A percentile compares a stretch with the other conserved stretches of the same genome.
These are phyloP conservation scores for Etia nguti DNA, from an alignment of 2,113 vertebrate genomes.

Conservation along the genomic window DNA sequence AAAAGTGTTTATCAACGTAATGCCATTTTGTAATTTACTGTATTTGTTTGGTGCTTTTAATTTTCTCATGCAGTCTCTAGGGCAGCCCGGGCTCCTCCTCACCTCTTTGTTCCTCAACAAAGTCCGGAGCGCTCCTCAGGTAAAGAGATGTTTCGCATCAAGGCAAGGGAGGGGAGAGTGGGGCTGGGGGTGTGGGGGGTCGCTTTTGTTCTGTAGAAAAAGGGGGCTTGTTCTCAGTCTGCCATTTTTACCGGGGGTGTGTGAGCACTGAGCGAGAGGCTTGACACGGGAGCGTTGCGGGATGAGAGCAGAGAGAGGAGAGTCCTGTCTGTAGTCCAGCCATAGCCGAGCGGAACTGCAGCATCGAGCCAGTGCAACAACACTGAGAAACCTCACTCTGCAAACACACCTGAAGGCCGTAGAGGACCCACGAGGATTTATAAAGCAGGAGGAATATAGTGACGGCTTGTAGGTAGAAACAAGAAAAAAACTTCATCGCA, in stretches of 20 bases:
- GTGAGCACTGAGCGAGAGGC: conserved; percentile 55
- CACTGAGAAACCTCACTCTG: neutral
- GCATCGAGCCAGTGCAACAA: neutral
- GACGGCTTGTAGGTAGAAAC: neutral
- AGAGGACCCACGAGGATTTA: conserved; percentile 21
- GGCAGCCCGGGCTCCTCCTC: conserved; percentile 8
- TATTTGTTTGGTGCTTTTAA: neutral
- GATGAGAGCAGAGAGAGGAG: conserved; percentile 71
- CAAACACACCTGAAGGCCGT: conserved; percentile 34
- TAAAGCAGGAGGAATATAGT: neutral
- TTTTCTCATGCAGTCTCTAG: neutral
- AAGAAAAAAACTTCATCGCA: neutral
- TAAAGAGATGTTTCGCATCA: conserved; percentile 65
- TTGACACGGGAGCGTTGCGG: conserved; percentile 65
- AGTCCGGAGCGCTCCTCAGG: conserved; percentile 63
- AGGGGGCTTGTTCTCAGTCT: conserved; percentile 76
- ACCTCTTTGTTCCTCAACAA: neutral
- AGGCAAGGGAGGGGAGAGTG: conserved; percentile 26
- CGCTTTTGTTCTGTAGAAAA: conserved; percentile 77
- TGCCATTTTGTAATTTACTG: neutral
- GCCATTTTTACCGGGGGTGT: conserved; percentile 72
- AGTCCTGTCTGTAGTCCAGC: conserved; percentile 31
- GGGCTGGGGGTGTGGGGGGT: conserved; percentile 40
- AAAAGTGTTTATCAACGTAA: neutral
- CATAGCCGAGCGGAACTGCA: conserved; percentile 7